phyloP scores from a whole-genome alignment of 2,888 invertebrate species.

The Hypolimnas misippus region DNA sequence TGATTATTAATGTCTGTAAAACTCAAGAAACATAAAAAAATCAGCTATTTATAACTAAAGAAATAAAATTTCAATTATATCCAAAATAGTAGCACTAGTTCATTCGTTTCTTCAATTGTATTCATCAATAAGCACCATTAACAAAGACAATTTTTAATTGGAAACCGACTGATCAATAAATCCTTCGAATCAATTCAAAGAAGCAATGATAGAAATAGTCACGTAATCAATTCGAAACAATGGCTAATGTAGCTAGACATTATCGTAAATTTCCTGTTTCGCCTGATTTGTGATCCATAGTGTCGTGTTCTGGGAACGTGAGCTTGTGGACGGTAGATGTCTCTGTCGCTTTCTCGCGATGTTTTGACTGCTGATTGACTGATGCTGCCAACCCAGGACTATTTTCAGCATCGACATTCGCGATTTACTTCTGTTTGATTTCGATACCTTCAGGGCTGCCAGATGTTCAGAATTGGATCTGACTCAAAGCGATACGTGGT shows the following conservation, averaged over 20 bases:
- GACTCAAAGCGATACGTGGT: background rate
- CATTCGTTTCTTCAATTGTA: background rate
- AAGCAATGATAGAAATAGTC: constrained; percentile 19
- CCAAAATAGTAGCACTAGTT: too few relatives aligned
- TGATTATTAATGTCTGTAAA: too few relatives aligned
- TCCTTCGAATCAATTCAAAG: constrained; percentile 16
- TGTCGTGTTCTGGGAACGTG: constrained; percentile 63
- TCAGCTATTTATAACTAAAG: too few relatives aligned
- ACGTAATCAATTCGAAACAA: constrained; percentile 30
- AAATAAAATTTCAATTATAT: too few relatives aligned
- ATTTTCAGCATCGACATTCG: constrained; percentile 43
- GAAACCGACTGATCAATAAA: background rate
- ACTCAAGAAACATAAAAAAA: too few relatives aligned
- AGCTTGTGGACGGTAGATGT: constrained; percentile 43
- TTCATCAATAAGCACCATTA: background rate
- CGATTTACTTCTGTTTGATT: constrained; percentile 27
- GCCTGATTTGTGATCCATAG: constrained; percentile 34
- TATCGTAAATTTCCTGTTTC: constrained; percentile 45
- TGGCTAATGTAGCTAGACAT: constrained; percentile 41
- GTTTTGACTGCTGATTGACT: constrained; percentile 81
- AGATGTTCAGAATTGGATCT: constrained; percentile 18
- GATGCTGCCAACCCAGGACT: constrained; percentile 59
- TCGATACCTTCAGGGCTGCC: constrained; percentile 34
- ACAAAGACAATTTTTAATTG: background rate
- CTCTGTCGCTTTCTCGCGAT: constrained; percentile 50